Evolutionary conservation across 2,113 vertebrate genomes (phyloP).

Genomic region (Atherinomorus stipes): DNA sequence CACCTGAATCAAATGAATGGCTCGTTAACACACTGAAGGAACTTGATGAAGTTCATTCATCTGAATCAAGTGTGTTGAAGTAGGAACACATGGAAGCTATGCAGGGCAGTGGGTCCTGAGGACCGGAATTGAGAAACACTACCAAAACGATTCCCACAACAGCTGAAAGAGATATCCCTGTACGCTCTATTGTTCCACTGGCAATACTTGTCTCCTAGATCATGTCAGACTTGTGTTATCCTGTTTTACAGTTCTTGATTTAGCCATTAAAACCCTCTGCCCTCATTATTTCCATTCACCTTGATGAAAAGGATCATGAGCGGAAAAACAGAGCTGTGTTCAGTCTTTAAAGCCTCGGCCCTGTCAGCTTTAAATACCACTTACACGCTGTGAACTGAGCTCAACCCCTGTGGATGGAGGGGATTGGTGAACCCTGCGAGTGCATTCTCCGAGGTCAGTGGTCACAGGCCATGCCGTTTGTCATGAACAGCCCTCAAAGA

Average conservation of each 20-base stretch:
- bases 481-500: slow-evolving; percentile 60
- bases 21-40: too few relatives aligned
- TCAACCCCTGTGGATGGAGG: slow-evolving; percentile 51
- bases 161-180: slow-evolving; percentile 9
- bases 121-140: too few relatives aligned
- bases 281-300: slow-evolving; percentile 72
- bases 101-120: too few relatives aligned
- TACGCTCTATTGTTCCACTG: slow-evolving; percentile 10
- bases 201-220: slow-evolving; percentile 18
- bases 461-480: slow-evolving; percentile 58
- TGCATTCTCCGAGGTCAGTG: slow-evolving; percentile 55
- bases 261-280: slow-evolving; percentile 43
- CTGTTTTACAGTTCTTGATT: slow-evolving; percentile 61
- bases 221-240: slow-evolving; percentile 39
- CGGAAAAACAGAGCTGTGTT: slow-evolving; percentile 68
- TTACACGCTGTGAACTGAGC: slow-evolving; percentile 60
- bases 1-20: too few relatives aligned
- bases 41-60: too few relatives aligned
- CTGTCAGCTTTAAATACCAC: slow-evolving; percentile 68
- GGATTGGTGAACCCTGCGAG: slow-evolving; percentile 29
- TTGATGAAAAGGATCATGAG: slow-evolving; percentile 67
- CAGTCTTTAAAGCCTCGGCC: slow-evolving; percentile 63
- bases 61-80: too few relatives aligned
- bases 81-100: too few relatives aligned
- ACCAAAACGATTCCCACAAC: slow-evolving; percentile 14